Base-by-base conservation (phyloP, 2,888 invertebrate species). In the Latrodectus hesperus region DNA sequence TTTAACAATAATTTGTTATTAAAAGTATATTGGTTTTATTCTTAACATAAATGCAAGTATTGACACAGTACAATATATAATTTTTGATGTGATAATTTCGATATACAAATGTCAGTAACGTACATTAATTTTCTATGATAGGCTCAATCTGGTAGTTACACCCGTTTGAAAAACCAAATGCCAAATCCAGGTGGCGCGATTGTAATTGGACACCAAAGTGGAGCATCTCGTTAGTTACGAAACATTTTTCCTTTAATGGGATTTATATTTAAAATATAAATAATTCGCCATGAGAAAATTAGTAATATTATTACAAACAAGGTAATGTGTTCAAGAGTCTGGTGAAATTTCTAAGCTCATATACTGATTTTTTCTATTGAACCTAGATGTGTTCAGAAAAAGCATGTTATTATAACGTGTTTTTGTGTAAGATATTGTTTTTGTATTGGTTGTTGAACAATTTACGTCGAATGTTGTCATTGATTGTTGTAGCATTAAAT, bases 111-210 rank as follows among this genome's bases (percentile, higher is more conserved):
- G 38, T 6, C 38, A 38, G 38, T 38, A 38, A 38, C 38, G 6
- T 4, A 38, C 11, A 26, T n/a, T 53, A 52, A 10, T 60, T 78
- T 73, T 55, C 17, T n/a, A 71, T 49, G 77, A n/a, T 60, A 85
- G 82, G 84, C 85, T 51, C 85, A 84, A 64, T 84, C 80, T 49
- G 88, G 88, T 52, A 88, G 88, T 51, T 88, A 88, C 65, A 88
- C 88, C 53, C 67, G 88, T 11, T 71, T 88, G 53, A 88, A 88
- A 73, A 88, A 81, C 51, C 88, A 88, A 67, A 82, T 82, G 88
- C 88, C 88, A 9, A 88, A 84, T 77, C 88, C 88, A 38, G 88
- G 88, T n/a, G 88, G 84, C 12, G 88, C 88, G 6, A 84, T 88
- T 65, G 88, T 88, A 52, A 88, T 88, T 53, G 88, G 84, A 14